phyloP scores from a whole-genome alignment of 2,797 vertebrate genomes.

The Phrynocephalus forsythii region DNA sequence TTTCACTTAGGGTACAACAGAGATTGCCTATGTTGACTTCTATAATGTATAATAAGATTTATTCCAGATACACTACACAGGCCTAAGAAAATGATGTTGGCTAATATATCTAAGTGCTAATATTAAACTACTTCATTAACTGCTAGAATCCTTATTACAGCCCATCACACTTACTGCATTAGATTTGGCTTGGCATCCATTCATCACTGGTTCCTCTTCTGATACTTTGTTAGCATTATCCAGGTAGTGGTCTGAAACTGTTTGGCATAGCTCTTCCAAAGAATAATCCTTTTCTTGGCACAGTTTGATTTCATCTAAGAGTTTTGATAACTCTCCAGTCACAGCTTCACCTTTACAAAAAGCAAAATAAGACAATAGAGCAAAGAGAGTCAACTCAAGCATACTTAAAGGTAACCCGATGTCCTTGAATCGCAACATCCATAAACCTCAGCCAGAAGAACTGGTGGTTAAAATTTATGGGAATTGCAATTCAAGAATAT shows the following conservation, averaged over 20 bases:
- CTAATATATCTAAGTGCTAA: too few relatives aligned
- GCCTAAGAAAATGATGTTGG: too few relatives aligned
- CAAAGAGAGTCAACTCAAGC: not conserved
- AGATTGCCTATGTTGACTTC: too few relatives aligned
- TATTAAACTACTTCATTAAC: not conserved
- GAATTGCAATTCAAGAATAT: too few relatives aligned
- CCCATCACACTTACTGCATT: constrained; percentile 82
- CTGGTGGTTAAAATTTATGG: too few relatives aligned
- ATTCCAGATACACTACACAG: too few relatives aligned
- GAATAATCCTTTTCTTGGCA: constrained; percentile 95
- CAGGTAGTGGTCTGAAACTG: constrained; percentile 92
- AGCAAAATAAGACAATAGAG: constrained; percentile 57
- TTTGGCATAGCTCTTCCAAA: constrained; percentile 95
- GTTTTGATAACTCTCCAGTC: constrained; percentile 94
- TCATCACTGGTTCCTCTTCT: constrained; percentile 87
- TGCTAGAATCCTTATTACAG: not conserved
- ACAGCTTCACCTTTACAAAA: constrained; percentile 87
- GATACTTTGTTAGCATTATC: constrained; percentile 91
- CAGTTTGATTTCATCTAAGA: constrained; percentile 95
- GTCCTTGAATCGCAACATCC: too few relatives aligned
- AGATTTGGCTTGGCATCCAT: constrained; percentile 85
- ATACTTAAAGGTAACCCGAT: too few relatives aligned
- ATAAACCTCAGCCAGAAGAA: too few relatives aligned
- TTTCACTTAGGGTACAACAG: too few relatives aligned
- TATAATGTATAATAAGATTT: too few relatives aligned